These are phyloP conservation scores for Hucho hucho DNA, from an alignment of 2,113 vertebrate genomes.

Conservation along the genomic window DNA sequence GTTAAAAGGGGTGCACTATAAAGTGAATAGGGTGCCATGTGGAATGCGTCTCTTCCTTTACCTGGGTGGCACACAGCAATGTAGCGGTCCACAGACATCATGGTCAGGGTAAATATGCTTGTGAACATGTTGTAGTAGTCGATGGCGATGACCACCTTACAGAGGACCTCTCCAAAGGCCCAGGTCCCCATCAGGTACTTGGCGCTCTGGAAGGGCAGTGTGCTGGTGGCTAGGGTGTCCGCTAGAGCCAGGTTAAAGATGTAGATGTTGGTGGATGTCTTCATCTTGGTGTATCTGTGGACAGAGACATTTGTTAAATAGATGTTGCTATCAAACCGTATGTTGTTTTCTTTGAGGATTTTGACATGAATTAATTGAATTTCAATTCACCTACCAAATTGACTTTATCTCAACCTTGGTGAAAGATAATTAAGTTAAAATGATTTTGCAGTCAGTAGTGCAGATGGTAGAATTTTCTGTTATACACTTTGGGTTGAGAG, in stretches of 20 bases:
- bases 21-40: no score
- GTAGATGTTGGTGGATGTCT: slow-evolving; percentile 97
- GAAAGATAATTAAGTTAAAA: no score
- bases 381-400: no score
- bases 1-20: no score
- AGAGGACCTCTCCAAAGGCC: slow-evolving; percentile 90
- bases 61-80: slow-evolving; percentile 85
- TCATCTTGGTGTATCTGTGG: slow-evolving; percentile 94
- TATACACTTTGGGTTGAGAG: no score
- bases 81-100: slow-evolving; percentile 97
- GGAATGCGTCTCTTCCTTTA: no score
- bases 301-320: slow-evolving; percentile 4
- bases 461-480: no score
- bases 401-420: no score
- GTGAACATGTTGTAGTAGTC: slow-evolving; percentile 99
- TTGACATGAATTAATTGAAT: no score
- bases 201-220: slow-evolving; percentile 91
- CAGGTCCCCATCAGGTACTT: slow-evolving; percentile 95
- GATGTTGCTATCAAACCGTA: slow-evolving; percentile 6
- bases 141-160: slow-evolving; percentile 89
- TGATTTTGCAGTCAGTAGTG: no score
- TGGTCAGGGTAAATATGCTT: slow-evolving; percentile 95
- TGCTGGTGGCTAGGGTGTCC: slow-evolving; percentile 90
- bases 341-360: not conserved
- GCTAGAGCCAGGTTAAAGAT: slow-evolving; percentile 96